Evolutionary conservation across 37 sponge, comb jelly and placozoan species (phyloP).

Genomic region (Spongilla lacustris): DNA sequence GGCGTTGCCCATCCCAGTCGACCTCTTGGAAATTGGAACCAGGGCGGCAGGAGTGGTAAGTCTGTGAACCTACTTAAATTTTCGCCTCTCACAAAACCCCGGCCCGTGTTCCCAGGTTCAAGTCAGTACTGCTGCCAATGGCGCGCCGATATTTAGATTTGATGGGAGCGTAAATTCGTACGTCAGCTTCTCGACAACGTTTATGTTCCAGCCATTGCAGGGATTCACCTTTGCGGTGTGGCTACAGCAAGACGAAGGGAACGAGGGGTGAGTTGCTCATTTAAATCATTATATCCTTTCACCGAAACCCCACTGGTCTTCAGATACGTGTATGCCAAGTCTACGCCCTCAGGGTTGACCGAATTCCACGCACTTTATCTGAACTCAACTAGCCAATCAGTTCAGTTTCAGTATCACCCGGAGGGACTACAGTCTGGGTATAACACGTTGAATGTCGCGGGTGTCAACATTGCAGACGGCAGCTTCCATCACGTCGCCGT

Average conservation of each 20-base stretch:
- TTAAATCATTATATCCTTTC: neutral
- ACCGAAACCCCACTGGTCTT: neutral
- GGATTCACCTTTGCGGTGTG: constrained; percentile 73
- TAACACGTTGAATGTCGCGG: constrained; percentile 29
- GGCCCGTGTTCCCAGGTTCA: neutral
- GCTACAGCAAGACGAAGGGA: constrained; percentile 62
- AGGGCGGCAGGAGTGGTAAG: constrained; percentile 52
- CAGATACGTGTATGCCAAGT: constrained; percentile 81
- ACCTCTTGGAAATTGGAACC: constrained; percentile 18
- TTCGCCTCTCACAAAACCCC: too few relatives aligned
- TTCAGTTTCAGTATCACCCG: constrained; percentile 63
- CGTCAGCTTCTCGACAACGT: constrained; percentile 8
- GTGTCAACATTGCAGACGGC: constrained; percentile 35
- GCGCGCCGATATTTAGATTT: constrained; percentile 13
- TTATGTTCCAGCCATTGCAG: constrained; percentile 19
- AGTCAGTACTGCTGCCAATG: neutral
- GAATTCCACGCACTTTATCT: constrained; percentile 45
- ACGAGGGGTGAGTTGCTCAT: constrained; percentile 47
- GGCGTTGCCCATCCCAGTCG: constrained; percentile 5
- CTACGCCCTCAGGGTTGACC: constrained; percentile 48
- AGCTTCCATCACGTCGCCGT: constrained; percentile 66
- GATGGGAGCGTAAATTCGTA: constrained; percentile 49
- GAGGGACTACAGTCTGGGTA: constrained; percentile 59
- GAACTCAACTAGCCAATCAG: constrained; percentile 23
- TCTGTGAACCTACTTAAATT: too few relatives aligned